Conservation (phyloP, 2,797 vertebrate genomes). For the Hemibagrus guttatus region DNA sequence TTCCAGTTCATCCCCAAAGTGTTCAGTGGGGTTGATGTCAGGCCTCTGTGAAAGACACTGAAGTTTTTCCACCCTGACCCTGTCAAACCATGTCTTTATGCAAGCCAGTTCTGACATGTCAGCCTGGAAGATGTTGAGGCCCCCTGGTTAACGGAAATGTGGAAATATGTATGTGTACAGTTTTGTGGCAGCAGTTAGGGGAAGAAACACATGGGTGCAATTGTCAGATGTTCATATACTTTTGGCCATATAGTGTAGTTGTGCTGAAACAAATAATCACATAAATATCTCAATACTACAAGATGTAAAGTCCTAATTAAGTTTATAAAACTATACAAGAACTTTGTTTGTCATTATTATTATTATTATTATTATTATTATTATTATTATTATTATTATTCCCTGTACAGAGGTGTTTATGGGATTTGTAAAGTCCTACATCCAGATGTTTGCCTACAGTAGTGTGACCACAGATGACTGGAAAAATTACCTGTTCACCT, state of each 20-base stretch:
- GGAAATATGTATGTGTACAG: not conserved
- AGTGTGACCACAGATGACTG: slow-evolving; percentile 89
- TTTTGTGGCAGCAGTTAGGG: not conserved
- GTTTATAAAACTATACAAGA: not conserved
- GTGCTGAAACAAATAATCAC: no score
- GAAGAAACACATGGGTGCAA: not conserved
- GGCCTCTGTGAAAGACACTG: not conserved
- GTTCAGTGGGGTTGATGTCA: not conserved
- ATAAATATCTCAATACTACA: no score
- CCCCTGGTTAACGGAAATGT: not conserved
- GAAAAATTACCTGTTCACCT: slow-evolving; percentile 89
- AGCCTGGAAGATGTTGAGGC: not conserved
- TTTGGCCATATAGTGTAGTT: not conserved
- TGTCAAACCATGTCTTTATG: not conserved
- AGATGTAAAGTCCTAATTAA: not conserved
- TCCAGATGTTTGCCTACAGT: slow-evolving; percentile 89
- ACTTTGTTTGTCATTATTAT: no score
- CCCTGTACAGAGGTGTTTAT: slow-evolving; percentile 86
- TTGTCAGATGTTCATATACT: not conserved
- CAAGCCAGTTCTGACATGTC: not conserved
- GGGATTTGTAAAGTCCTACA: slow-evolving; percentile 93
- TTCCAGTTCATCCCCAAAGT: not conserved
- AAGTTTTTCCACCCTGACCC: not conserved
- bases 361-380: no score
- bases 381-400: no score